phyloP scores from a whole-genome alignment of 1,140 invertebrate species.

The Drosophila insularis region DNA sequence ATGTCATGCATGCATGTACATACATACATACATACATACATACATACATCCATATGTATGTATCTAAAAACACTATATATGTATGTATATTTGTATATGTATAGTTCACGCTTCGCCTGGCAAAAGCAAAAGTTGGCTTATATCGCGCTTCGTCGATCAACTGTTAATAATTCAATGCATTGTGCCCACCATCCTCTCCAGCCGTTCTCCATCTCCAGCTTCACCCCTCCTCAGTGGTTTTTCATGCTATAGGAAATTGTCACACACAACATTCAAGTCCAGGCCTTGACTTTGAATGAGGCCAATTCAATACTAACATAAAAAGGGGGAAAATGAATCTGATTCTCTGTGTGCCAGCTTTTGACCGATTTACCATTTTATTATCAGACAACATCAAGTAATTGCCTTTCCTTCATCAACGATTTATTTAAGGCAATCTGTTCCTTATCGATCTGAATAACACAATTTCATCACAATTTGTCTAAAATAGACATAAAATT shows the following conservation, averaged over 20 bases:
- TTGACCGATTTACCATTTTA: no score
- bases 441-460: no score
- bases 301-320: conserved; percentile 28
- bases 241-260: not conserved
- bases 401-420: no score
- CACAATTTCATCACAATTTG: no score
- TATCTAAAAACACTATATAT: not conserved
- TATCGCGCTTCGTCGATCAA: conserved; percentile 60
- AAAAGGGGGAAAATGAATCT: conserved; percentile 12
- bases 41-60: not conserved
- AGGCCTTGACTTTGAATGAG: conserved; percentile 44
- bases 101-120: conserved; percentile 68
- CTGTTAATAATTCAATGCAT: conserved; percentile 72
- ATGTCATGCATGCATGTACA: conserved; percentile 39
- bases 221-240: not conserved
- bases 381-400: no score
- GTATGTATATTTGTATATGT: not conserved
- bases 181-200: not conserved
- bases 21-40: not conserved
- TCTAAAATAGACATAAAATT: no score
- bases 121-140: conserved; percentile 42
- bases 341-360: no score
- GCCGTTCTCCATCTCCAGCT: no score
- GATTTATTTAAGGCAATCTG: no score
- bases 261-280: conserved; percentile 11